Evolutionary conservation across 2,888 invertebrate species (phyloP).

Genomic region (Synergus japonicus): DNA sequence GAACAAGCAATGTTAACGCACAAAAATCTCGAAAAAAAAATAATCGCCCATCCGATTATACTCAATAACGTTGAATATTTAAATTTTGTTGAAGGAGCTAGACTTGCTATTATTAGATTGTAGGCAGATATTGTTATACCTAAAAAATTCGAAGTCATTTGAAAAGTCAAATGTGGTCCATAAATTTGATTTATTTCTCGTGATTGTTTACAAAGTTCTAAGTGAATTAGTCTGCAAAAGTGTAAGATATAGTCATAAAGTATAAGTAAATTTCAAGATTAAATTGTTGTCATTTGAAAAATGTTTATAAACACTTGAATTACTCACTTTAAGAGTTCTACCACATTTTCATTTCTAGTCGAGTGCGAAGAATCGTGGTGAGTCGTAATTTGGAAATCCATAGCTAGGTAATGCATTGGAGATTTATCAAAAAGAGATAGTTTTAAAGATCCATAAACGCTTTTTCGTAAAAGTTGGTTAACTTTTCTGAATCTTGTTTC

Average conservation of each 20-base stretch:
- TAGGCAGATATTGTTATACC: constrained; percentile 47
- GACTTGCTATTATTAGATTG: background rate
- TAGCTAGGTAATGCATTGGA: background rate
- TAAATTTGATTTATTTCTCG: constrained; percentile 49
- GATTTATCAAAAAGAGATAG: background rate
- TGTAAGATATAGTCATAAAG: background rate
- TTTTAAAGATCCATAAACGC: background rate
- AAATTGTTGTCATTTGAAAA: background rate
- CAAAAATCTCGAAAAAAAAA: background rate
- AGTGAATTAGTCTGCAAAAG: constrained; percentile 58
- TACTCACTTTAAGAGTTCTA: background rate
- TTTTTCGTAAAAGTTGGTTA: background rate
- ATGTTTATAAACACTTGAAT: background rate
- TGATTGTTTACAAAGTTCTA: constrained; percentile 55
- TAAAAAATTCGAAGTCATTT: constrained; percentile 47
- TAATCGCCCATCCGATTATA: background rate
- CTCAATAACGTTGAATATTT: background rate
- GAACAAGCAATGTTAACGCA: background rate
- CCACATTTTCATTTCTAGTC: background rate
- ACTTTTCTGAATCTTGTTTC: background rate
- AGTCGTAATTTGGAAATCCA: background rate
- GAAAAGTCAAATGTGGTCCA: constrained; percentile 49
- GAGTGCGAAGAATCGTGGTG: background rate
- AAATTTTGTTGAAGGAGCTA: background rate
- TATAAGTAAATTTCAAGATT: background rate